Evolutionary conservation across 2,113 vertebrate species (phyloP), one percentile per base, ranked within the genome.

Genomic region (Chrysochloris asiatica): DNA sequence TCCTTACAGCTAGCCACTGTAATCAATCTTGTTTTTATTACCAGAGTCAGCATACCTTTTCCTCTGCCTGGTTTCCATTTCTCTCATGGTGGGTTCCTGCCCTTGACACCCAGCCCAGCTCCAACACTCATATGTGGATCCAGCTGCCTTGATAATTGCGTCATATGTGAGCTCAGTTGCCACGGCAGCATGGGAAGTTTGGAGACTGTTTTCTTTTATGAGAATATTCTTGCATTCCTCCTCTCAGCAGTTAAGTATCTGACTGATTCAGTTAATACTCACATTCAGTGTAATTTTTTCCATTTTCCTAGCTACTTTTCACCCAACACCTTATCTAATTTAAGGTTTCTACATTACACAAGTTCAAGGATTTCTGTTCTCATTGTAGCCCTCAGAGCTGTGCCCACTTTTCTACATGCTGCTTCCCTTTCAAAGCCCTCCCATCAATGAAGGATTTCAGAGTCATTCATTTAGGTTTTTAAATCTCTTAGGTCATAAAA

Each of bases 141-240:
- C 92, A 86, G 82, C 77, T 83, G 83, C 86, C 77, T 86, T 24
- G 67, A 65, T 47, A 52, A 65, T 79, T 41, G 59, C 75, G 36
- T 89, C 89, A 83, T 78, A 24, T 79, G 48, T 67, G 52, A 86
- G 56, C 24, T 14, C 77, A 3, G 54, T 91, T 90, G 69, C 71
- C 85, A 91, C 41, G 90, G 81, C 47, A 59, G 63, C 69, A 1
- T 2, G 45, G 65, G 26, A 47, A 69, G 4, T 41, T 63, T 63
- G 65, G 43, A 87, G n/a, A 50, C 17, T 88, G 75, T 54, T 93
- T 86, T n/a, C 80, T 63, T 90, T 71, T 41, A 28, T 13, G 38
- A 75, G 36, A 50, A 13, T 28, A 16, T 72, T 67, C 80, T 43
- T 76, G 45, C 50, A 19, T 56, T 76, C 59, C 59, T 90, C 65